A percentile compares a stretch with the other conserved stretches of the same genome.
These are phyloP conservation scores for Parus major DNA, from an alignment of 2,113 vertebrate genomes.

Conservation along the genomic window DNA sequence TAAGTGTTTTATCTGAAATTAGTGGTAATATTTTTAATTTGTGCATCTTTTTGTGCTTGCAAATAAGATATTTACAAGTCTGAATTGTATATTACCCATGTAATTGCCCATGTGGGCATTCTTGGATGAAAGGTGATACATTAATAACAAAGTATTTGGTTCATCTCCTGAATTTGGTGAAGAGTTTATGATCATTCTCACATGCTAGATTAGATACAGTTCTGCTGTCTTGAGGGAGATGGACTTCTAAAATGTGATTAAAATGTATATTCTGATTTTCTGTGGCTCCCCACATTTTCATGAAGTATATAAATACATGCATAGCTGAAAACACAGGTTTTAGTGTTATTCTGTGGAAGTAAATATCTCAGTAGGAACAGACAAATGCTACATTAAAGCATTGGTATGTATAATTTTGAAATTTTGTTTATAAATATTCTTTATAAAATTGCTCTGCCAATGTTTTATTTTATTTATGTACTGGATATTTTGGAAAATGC, in stretches of 20 bases:
- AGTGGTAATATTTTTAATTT: neutral
- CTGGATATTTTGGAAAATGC: neutral
- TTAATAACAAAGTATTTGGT: neutral
- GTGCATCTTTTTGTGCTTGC: neutral
- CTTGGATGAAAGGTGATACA: neutral
- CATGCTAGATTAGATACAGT: neutral
- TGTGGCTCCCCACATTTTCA: neutral
- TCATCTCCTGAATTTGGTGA: neutral
- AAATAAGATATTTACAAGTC: neutral
- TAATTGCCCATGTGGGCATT: neutral
- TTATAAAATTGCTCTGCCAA: neutral
- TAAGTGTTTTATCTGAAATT: neutral
- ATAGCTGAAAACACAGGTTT: neutral
- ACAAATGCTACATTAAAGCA: neutral
- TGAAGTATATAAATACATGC: neutral
- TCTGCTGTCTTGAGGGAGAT: neutral
- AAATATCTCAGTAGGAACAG: neutral
- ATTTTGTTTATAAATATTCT: neutral
- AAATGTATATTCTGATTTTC: neutral
- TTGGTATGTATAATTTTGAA: neutral
- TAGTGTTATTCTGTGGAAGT: neutral
- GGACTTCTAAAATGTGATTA: neutral
- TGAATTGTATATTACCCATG: neutral
- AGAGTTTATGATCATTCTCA: neutral
- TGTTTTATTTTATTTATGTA: neutral